Evolutionary conservation across 2,113 vertebrate genomes (phyloP), one percentile per base, ranked within the genome.

Genomic region (Bettongia penicillata): DNA sequence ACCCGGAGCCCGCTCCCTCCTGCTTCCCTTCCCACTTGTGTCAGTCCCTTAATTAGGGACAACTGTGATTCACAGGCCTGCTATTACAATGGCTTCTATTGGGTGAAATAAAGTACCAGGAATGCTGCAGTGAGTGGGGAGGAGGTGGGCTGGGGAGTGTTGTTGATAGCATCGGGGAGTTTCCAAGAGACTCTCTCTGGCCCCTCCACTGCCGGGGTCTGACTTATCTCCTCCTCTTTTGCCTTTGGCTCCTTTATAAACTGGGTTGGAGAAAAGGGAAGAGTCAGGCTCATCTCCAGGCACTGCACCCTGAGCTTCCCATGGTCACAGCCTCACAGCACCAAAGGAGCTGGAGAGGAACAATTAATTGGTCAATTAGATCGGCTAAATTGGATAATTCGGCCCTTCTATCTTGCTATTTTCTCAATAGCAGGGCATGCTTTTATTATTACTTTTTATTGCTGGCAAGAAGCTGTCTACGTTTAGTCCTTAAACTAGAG

Each of bases 1-100:
- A 90, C 90, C 26, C 0, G 0, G 89, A 1, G 37, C 94, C 23
- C 7, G 77, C 89, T 90, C 90, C 50, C 43, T 53, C 92, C 77
- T 84, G 90, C 91, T 53, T 89, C n/a, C 57, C 90, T 92, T 61
- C 47, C 9, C 7, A n/a, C 26, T 91, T 94, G 84, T 51, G 61
- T 49, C 95, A 95, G 93, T 25, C 47, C 89, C 89, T 26, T 94
- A 92, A 95, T 96, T 93, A 94, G 91, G 68, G 91, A 90, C n/a
- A 51, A 53, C 91, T 68, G 43, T 91, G 93, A 96, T 49, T 94
- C 94, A 77, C 49, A 31, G 51, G 48, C 90, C 53, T 90, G 92
- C n/a, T 91, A 89, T 93, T 91, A 95, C 48, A 77, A 61, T 28
- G 43, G 91, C 0, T 52, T 93, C 57, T 43, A 25, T 50, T n/a